Conservation (phyloP, 2,797 vertebrate genomes). For the Xenopus petersii region DNA sequence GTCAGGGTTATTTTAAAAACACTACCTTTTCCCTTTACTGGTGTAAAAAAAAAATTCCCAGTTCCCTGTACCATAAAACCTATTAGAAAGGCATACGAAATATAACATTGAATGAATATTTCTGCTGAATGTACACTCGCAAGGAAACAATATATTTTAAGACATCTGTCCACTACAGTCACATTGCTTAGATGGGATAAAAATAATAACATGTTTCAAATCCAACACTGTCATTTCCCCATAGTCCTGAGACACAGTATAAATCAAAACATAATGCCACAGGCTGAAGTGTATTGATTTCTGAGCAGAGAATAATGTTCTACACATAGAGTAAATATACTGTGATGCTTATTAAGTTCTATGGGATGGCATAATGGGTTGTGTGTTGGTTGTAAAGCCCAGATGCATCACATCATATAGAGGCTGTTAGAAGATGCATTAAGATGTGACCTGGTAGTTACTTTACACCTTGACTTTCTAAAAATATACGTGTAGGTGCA, state of each 20-base stretch:
- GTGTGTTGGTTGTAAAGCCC: too few species aligned
- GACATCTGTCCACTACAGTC: conserved; percentile 5
- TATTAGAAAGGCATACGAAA: too few species aligned
- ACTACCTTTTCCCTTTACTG: too few species aligned
- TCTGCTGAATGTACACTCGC: background rate
- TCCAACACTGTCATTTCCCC: conserved; percentile 41
- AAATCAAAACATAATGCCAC: conserved; percentile 39
- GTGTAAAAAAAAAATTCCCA: too few species aligned
- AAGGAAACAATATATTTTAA: conserved; percentile 1
- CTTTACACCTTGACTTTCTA: too few species aligned
- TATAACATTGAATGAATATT: background rate
- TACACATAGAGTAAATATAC: conserved; percentile 19
- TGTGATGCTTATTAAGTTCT: conserved; percentile 33
- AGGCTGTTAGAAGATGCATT: too few species aligned
- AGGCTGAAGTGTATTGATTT: conserved; percentile 46
- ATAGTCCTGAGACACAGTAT: conserved; percentile 29
- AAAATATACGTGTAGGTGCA: too few species aligned
- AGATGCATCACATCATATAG: too few species aligned
- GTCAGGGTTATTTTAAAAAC: too few species aligned
- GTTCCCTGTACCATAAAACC: too few species aligned
- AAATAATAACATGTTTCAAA: conserved; percentile 45
- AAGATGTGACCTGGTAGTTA: too few species aligned
- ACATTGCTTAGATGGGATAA: conserved; percentile 25
- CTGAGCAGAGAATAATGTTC: conserved; percentile 22
- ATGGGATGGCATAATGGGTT: too few species aligned